phyloP scores from a whole-genome alignment of 2,888 invertebrate species.

The Allygus modestus region DNA sequence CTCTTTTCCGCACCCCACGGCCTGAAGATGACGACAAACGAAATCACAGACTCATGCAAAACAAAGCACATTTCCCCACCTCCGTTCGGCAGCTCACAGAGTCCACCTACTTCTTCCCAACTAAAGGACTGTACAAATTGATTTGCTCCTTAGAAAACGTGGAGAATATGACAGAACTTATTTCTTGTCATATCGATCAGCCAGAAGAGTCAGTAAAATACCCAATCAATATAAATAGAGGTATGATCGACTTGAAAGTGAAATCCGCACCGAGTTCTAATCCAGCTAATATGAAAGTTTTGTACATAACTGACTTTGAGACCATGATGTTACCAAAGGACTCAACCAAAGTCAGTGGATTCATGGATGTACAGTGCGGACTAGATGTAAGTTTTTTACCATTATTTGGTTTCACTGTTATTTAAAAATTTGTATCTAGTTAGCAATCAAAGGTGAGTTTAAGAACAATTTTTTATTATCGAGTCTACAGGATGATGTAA shows the following conservation, averaged over 20 bases:
- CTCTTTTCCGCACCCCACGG: conserved; percentile 62
- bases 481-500: no score
- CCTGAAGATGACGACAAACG: conserved; percentile 62
- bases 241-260: conserved; percentile 57
- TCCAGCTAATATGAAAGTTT: conserved; percentile 42
- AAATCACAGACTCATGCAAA: conserved; percentile 64
- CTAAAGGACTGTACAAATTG: conserved; percentile 76
- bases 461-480: background rate
- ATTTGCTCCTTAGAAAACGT: conserved; percentile 65
- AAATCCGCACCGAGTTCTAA: conserved; percentile 58
- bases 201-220: conserved; percentile 14
- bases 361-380: conserved; percentile 52
- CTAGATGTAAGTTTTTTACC: conserved; percentile 58
- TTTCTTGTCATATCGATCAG: conserved; percentile 58
- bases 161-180: conserved; percentile 28
- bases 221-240: conserved; percentile 44
- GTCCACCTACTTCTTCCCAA: conserved; percentile 80
- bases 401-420: conserved; percentile 16
- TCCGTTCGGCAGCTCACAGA: conserved; percentile 78
- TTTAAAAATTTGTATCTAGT: background rate
- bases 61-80: conserved; percentile 66
- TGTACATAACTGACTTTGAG: conserved; percentile 50
- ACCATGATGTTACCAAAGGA: background rate
- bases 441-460: background rate
- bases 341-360: background rate